Evolutionary conservation across 2,888 invertebrate genomes (phyloP).

Genomic region (Heliconius ethilla): DNA sequence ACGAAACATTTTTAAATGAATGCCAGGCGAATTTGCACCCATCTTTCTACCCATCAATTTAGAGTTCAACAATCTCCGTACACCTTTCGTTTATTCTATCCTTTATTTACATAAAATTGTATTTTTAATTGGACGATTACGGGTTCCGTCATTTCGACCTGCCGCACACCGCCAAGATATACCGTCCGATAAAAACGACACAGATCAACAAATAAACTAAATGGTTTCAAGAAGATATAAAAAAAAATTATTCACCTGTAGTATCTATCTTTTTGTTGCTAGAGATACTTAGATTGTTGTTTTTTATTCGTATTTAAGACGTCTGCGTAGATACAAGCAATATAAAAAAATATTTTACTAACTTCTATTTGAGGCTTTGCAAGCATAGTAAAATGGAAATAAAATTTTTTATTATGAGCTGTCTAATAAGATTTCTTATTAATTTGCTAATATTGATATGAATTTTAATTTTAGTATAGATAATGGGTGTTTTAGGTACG

Average conservation of each 20-base stretch:
- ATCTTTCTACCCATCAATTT: conserved; percentile 21
- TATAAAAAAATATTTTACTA: neutral
- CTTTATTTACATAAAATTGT: conserved; percentile 74
- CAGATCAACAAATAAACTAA: conserved; percentile 18
- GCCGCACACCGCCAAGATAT: conserved; percentile 31
- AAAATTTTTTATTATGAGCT: neutral
- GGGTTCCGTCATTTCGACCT: conserved; percentile 60
- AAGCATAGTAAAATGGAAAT: neutral
- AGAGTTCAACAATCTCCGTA: conserved; percentile 40
- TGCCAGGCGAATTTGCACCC: conserved; percentile 10
- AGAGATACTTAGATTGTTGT: neutral
- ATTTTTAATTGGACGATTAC: conserved; percentile 79
- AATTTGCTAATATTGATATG: neutral
- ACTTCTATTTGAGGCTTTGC: neutral
- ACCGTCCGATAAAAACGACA: conserved; percentile 30
- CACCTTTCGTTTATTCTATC: conserved; percentile 50
- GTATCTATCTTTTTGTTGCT: neutral
- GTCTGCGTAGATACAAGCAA: neutral
- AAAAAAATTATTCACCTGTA: neutral
- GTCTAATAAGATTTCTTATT: too few relatives aligned
- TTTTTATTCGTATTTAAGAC: neutral
- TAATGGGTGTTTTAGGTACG: neutral
- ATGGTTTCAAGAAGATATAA: neutral
- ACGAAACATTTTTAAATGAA: neutral
- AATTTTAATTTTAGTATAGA: neutral